Percentiles rank a stretch among this genome's conserved stretches.
Conservation (phyloP, 2,888 invertebrate genomes). For the Tiliacea citrago region DNA sequence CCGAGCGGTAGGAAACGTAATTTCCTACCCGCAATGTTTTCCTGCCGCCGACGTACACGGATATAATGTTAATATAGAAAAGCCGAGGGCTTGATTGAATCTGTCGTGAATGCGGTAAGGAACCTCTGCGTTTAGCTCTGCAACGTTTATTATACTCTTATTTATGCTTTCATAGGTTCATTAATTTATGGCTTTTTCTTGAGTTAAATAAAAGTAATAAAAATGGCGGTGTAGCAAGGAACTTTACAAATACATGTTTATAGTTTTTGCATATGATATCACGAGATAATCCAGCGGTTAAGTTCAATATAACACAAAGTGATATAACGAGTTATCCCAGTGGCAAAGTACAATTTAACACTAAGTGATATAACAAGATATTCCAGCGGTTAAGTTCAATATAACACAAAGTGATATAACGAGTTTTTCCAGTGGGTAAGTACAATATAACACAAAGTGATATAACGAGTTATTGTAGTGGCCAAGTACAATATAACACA, state of each 20-base stretch:
- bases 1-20: conserved; percentile 72
- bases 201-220: background rate
- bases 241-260: background rate
- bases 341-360: too few species aligned
- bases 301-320: background rate
- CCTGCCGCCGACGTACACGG: conserved; percentile 73
- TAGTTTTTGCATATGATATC: background rate
- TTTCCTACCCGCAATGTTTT: conserved; percentile 80
- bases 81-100: conserved; percentile 66
- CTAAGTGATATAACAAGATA: too few species aligned
- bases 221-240: background rate
- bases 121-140: conserved; percentile 49
- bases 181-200: conserved; percentile 10
- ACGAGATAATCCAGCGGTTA: background rate
- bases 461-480: too few species aligned
- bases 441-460: too few species aligned
- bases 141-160: conserved; percentile 22
- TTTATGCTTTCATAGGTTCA: conserved; percentile 28
- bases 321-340: too few species aligned
- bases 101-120: conserved; percentile 51
- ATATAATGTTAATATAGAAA: conserved; percentile 75
- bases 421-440: too few species aligned
- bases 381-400: background rate
- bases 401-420: background rate
- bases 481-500: too few species aligned